Evolutionary conservation across 2,113 vertebrate species (phyloP).

Genomic region (Pogonocichla stellata): DNA sequence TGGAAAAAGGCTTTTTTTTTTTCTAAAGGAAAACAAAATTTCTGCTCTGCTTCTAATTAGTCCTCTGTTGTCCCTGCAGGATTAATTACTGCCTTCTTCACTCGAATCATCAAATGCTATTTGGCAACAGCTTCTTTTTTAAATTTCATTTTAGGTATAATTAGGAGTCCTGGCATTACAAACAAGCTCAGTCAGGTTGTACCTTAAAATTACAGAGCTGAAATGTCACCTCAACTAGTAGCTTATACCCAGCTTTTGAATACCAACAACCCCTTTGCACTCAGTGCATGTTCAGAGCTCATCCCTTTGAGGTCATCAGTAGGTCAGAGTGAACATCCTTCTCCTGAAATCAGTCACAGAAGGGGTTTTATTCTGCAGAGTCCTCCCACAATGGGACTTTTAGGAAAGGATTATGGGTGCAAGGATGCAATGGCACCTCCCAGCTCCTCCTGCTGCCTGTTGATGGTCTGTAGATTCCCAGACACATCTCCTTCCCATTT

Average conservation of each 20-base stretch:
- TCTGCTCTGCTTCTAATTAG: slow-evolving; percentile 41
- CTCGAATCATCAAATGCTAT: slow-evolving; percentile 12
- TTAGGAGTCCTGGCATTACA: neutral
- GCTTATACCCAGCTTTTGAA: neutral
- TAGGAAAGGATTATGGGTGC: neutral
- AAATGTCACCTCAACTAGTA: neutral
- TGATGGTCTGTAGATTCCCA: neutral
- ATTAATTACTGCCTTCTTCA: slow-evolving; percentile 52
- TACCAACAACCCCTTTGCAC: neutral
- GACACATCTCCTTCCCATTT: neutral
- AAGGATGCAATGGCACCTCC: neutral
- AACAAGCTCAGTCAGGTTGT: neutral
- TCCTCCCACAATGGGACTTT: neutral
- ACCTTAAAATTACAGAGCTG: neutral
- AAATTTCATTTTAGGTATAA: neutral
- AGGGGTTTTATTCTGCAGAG: neutral
- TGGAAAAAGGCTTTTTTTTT: neutral
- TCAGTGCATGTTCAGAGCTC: neutral
- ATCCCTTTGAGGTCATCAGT: neutral
- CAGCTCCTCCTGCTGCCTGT: neutral
- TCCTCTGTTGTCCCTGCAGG: slow-evolving; percentile 48
- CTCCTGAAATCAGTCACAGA: neutral
- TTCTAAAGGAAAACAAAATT: slow-evolving; percentile 5
- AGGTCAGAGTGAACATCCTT: neutral
- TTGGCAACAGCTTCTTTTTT: slow-evolving; percentile 4